A percentile compares a stretch with the other conserved stretches of the same genome.
Evolutionary conservation across 35 echinoderm and acorn worm genomes (phyloP).

Genomic region (Anneissia japonica): DNA sequence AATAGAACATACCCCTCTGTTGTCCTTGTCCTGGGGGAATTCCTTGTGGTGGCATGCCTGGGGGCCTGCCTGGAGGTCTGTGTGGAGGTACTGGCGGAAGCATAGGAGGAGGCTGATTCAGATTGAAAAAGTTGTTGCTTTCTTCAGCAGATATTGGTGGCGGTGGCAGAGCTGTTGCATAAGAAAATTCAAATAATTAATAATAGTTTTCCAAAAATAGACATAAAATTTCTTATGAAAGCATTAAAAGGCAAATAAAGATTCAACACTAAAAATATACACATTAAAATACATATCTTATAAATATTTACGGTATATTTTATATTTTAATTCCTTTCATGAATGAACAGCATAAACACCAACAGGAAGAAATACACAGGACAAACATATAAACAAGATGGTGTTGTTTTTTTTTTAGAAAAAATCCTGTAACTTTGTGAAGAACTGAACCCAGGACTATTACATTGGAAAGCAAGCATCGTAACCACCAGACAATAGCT

Average conservation of each 20-base stretch:
- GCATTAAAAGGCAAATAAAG: too few relatives aligned
- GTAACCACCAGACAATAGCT: too few relatives aligned
- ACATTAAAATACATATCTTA: too few relatives aligned
- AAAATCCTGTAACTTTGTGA: too few relatives aligned
- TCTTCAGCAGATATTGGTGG: constrained; percentile 33
- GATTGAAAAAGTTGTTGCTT: constrained; percentile 70
- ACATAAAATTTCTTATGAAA: too few relatives aligned
- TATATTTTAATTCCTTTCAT: too few relatives aligned
- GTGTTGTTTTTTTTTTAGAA: too few relatives aligned
- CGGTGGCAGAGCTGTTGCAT: constrained; percentile 48
- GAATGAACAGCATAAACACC: too few relatives aligned
- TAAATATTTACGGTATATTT: too few relatives aligned
- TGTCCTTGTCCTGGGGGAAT: constrained; percentile 14
- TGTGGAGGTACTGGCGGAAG: background rate
- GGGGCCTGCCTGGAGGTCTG: constrained; percentile 11
- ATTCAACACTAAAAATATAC: too few relatives aligned
- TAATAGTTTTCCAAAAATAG: background rate
- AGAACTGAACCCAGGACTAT: too few relatives aligned
- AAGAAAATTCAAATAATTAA: background rate
- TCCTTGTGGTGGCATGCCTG: constrained; percentile 16
- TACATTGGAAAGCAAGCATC: too few relatives aligned
- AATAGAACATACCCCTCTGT: constrained; percentile 22
- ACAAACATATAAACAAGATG: background rate
- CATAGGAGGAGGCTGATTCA: constrained; percentile 42
- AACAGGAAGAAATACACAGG: background rate